Evolutionary conservation across 2,797 vertebrate species (phyloP), one percentile per base, ranked within the genome.

Genomic region (Melanotaenia pygmaea): DNA sequence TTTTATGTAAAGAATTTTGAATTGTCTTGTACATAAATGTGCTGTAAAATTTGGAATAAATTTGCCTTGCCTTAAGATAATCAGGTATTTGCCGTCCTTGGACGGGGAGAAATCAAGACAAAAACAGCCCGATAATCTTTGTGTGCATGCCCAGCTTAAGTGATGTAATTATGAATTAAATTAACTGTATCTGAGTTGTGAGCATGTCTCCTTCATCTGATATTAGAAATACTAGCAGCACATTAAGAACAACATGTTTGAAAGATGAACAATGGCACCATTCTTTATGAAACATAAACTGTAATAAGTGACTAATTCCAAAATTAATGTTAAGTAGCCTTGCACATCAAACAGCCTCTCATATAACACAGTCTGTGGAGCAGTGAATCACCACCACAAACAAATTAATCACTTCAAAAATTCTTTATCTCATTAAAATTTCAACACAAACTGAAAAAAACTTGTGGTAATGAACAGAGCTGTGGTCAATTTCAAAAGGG

Each of bases 391-490:
- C 65, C 72, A 61, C 35, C 59, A 68, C 16, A 30, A 64, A 63
- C 75, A 77, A 79, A 83, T 84, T 72, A 83, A 79, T 81, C 61
- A 61, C 82, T 81, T 79, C 18, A 63, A 69, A 81, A 75, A 43
- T 72, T 75, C 68, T 64, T 77, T 58, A 2, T 57, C 43, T 45
- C 74, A 79, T 80, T 77, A 68, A 71, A 59, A 67, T 64, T 83
- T 75, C 26, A 79, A 35, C 59, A 6, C 65, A 7, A 56, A 66
- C 51, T 71, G 51, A 54, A 76, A 53, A 38, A 69, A 67, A 43
- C 47, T 43, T 64, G 47, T 30, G 59, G 84, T 37, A 43, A 73
- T 60, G 59, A 59, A 60, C 28, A 4, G 59, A 78, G 63, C 80
- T 9, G 32, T 71, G 79, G 74, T 80, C 75, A 67, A 77, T 89